Percentiles rank a stretch among this genome's conserved stretches.
These are phyloP conservation scores for Vimba vimba DNA, from an alignment of 2,113 vertebrate genomes.

Conservation along the genomic window DNA sequence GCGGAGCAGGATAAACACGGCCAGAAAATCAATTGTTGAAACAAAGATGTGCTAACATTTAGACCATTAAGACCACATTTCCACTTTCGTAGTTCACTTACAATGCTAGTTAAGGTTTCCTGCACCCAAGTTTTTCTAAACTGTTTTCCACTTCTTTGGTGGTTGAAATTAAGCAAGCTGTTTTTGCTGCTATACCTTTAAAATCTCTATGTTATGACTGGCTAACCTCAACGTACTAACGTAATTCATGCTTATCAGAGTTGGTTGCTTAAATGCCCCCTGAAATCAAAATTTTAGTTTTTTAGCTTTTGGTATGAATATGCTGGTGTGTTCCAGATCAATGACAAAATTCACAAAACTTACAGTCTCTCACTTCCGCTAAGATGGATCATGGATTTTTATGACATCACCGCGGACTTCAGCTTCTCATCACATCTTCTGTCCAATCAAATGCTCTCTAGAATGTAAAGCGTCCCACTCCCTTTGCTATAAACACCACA, in stretches of 20 bases:
- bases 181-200: not conserved
- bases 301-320: no score
- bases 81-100: not conserved
- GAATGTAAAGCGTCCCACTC: no score
- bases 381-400: no score
- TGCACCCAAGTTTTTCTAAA: not conserved
- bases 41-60: not conserved
- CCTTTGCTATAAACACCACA: no score
- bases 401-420: no score
- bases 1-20: not conserved
- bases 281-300: no score
- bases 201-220: not conserved
- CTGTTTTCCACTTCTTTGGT: not conserved
- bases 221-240: not conserved
- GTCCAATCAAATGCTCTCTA: no score
- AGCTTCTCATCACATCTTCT: no score
- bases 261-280: not conserved
- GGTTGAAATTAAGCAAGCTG: not conserved
- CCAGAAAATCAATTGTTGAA: constrained; percentile 45
- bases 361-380: no score
- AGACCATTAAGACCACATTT: not conserved
- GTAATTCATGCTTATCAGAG: not conserved
- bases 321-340: no score
- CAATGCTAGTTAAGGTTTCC: not conserved
- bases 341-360: no score